Evolutionary conservation across 1,140 invertebrate species (phyloP), one percentile per base, ranked within the genome.

Genomic region (Ylistrum balloti): DNA sequence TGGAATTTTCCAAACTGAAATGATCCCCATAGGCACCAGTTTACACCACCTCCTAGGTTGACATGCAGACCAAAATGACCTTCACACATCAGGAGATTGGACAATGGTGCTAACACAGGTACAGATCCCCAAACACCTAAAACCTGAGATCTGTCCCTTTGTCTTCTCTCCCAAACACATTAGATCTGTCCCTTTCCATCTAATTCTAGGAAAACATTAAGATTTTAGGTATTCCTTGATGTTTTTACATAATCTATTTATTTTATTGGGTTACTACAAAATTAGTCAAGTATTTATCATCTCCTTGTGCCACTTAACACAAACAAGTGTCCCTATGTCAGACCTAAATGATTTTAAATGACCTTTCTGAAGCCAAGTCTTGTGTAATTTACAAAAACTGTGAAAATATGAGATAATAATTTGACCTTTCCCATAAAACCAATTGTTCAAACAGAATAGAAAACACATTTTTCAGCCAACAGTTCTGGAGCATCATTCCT

Each of bases 371-470:
- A 28, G 56, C 56, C 17, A 17, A 5, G n/a, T 74, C 56, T 5
- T 74, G 56, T 74, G 56, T 74, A 74, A 74, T 74, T 74, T 74
- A 74, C 56, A 74, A 3, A 74, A 74, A 74, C 56, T 74, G 56
- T 74, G 56, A 74, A 74, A 74, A 74, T 74, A 74, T 74, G 56
- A 74, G 56, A 74, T 74, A 74, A 74, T 74, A 74, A 74, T 74
- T 74, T 74, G 56, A 74, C 56, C 56, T 74, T 74, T 74, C 56
- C 56, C 56, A 74, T 74, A n/a, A 74, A 74, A 74, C 22, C 56
- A 28, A 74, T 74, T 28, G n/a, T 28, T 74, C 56, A 74, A 74
- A 74, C 17, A 74, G 56, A 74, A 74, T 74, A 74, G 56, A 74
- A 74, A 74, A 74, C 56, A 74, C 56, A 28, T 74, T 74, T 17